Percentiles rank a stretch among this genome's conserved stretches.
phyloP scores from a whole-genome alignment of 2,888 invertebrate species.

The Trichacis sp. region DNA sequence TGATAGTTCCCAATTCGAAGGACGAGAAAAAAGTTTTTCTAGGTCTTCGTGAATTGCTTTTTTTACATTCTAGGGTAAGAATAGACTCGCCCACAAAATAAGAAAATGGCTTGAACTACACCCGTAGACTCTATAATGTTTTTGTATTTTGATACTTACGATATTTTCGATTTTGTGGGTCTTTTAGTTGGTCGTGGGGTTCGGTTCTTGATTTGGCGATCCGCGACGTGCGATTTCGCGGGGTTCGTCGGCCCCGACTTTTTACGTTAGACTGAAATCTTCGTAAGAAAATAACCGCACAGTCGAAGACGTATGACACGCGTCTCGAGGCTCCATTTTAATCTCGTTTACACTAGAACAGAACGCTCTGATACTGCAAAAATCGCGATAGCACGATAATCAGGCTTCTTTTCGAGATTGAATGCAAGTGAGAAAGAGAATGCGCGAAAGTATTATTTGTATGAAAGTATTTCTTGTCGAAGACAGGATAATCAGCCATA shows the following conservation, averaged over 20 bases:
- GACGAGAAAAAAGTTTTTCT: too few relatives aligned
- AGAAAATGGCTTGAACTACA: constrained; percentile 33
- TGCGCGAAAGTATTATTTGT: constrained; percentile 19
- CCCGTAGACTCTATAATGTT: constrained; percentile 31
- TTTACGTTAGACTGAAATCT: constrained; percentile 26
- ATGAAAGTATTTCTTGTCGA: constrained; percentile 25
- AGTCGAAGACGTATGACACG: too few relatives aligned
- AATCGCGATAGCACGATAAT: constrained; percentile 5
- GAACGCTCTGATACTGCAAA: constrained; percentile 10
- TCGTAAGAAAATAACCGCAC: constrained; percentile 1
- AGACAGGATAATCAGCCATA: constrained; percentile 23
- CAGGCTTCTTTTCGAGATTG: constrained; percentile 5
- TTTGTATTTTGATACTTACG: constrained; percentile 41
- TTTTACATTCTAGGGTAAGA: too few relatives aligned
- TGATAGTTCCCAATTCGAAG: too few relatives aligned
- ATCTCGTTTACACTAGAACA: constrained; percentile 26
- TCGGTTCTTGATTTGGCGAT: constrained; percentile 27
- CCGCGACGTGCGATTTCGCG: constrained; percentile 16
- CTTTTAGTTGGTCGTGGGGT: constrained; percentile 29
- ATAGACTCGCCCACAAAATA: constrained; percentile 38
- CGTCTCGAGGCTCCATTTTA: constrained; percentile 7
- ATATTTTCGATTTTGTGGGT: constrained; percentile 42
- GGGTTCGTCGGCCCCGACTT: constrained; percentile 23
- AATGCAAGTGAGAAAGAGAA: neutral
- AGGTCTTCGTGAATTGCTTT: too few relatives aligned